Conservation (phyloP, 1,140 invertebrate species). For the Sinonovacula constricta region DNA sequence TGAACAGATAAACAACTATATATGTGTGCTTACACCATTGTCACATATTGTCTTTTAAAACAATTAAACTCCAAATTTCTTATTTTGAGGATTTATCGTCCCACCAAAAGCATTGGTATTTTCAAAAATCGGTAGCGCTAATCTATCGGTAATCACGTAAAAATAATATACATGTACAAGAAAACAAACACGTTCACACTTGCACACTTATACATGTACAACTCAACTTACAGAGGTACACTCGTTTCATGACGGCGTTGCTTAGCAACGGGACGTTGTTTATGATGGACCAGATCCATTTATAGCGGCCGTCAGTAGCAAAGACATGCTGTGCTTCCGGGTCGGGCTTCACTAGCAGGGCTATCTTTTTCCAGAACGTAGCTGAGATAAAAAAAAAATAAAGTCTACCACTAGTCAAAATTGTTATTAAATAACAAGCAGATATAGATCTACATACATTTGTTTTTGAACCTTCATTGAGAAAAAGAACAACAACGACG, state of each 20-base stretch:
- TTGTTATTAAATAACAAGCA: background rate
- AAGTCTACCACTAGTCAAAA: background rate
- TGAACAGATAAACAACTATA: no score
- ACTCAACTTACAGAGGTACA: constrained; percentile 74
- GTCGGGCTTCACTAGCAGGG: constrained; percentile 65
- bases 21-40: no score
- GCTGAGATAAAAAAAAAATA: constrained; percentile 55
- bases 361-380: constrained; percentile 66
- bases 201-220: no score
- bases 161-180: no score
- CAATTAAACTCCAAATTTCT: no score
- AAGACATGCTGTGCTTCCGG: constrained; percentile 67
- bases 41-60: no score
- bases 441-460: background rate
- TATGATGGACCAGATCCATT: constrained; percentile 73
- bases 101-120: no score
- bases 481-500: background rate
- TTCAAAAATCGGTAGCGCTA: no score
- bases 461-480: background rate
- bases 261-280: constrained; percentile 69
- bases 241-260: constrained; percentile 67
- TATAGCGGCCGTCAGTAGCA: constrained; percentile 61
- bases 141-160: no score
- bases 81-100: no score
- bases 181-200: no score